Evolutionary conservation across 2,113 vertebrate species (phyloP).

Genomic region (Rhynchomys soricoides): DNA sequence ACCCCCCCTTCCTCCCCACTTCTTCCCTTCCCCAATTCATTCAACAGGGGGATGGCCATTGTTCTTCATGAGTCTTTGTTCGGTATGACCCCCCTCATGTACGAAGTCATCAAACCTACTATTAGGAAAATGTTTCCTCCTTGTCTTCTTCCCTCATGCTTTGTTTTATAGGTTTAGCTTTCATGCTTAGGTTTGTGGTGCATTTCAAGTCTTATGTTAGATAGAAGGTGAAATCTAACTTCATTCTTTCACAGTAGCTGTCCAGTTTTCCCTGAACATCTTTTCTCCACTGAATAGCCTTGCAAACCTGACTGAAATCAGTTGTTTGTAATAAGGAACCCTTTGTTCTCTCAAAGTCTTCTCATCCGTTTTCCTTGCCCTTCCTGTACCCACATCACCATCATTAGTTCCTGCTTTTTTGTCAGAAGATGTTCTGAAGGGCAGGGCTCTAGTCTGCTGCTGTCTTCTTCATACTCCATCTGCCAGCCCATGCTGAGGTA

Average conservation of each 20-base stretch:
- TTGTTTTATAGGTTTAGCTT: constrained; percentile 5
- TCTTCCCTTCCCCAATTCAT: no score
- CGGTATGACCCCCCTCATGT: neutral
- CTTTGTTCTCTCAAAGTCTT: neutral
- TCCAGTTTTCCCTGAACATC: neutral
- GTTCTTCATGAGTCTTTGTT: neutral
- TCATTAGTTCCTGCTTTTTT: neutral
- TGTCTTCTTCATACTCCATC: neutral
- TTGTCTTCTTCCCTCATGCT: neutral
- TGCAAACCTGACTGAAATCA: neutral
- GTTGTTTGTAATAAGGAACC: neutral
- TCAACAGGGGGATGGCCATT: neutral
- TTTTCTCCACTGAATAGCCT: neutral
- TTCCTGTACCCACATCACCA: neutral
- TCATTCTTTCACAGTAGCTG: neutral
- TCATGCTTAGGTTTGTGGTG: neutral
- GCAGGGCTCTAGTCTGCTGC: neutral
- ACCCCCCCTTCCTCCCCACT: no score
- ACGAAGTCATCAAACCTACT: neutral
- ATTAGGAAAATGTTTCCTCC: neutral
- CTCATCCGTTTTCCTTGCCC: neutral
- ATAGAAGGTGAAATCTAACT: neutral
- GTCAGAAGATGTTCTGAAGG: neutral
- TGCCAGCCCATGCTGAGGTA: no score
- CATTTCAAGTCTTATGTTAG: neutral